A percentile compares a stretch with the other conserved stretches of the same genome.
Conservation (phyloP, 2,797 vertebrate species). For the Acomys russatus region DNA sequence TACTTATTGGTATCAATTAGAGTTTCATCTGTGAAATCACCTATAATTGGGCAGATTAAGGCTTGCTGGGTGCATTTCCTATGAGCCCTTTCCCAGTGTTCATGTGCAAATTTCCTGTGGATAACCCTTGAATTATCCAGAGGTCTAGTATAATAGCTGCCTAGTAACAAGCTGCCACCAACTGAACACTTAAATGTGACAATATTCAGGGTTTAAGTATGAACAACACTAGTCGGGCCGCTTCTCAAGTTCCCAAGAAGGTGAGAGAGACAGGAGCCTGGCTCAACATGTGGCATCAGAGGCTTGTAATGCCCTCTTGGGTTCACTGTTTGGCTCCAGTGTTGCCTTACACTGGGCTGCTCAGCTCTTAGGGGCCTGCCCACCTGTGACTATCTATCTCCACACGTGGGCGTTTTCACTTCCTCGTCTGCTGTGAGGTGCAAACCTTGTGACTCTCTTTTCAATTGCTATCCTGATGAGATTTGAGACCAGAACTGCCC, state of each 20-base stretch:
- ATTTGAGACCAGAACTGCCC: background rate
- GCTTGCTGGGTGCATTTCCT: background rate
- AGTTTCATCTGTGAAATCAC: background rate
- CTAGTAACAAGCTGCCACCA: background rate
- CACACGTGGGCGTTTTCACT: rapidly evolving
- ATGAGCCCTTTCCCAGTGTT: background rate
- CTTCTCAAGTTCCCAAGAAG: background rate
- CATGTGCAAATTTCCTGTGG: background rate
- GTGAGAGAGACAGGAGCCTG: background rate
- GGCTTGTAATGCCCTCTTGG: too few relatives aligned
- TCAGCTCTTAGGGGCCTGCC: background rate
- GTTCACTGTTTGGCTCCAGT: background rate
- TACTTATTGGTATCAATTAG: background rate
- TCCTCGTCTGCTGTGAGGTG: background rate
- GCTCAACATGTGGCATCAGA: background rate
- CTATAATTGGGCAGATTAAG: background rate
- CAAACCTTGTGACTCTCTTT: background rate
- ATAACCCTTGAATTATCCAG: background rate
- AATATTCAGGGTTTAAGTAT: background rate
- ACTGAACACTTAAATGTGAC: background rate
- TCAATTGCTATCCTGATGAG: background rate
- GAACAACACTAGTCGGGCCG: background rate
- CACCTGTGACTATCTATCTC: background rate
- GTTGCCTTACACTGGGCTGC: too few relatives aligned
- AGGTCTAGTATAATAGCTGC: background rate